Base-by-base conservation (phyloP, 1,140 invertebrate species). In the Drosophila ficusphila region DNA sequence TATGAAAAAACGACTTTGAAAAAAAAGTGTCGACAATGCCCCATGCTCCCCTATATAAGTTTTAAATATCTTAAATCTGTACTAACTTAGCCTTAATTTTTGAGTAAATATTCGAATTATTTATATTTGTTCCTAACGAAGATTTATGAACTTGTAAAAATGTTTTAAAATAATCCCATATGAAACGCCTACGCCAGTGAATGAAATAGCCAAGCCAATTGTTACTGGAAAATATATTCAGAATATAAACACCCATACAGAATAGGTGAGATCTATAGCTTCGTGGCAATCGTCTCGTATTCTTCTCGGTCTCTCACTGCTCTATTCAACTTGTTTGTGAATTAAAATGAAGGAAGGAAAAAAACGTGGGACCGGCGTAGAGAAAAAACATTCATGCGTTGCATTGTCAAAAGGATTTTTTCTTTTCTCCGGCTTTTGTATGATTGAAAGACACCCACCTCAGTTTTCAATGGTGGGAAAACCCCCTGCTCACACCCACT, bases 341-440 rank as follows among this genome's bases (percentile, higher is more conserved):
- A 86, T 86, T 85, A 81, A 73, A 77, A 68, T 72, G 74, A 46
- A 60, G 27, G 14, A 29, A 5, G 27, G 41, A 42, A 46, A 53
- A 44, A 44, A 52, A 41, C 39, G 25, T 21, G 38, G 14, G 12
- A 29, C 39, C 9, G 44, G 38, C 36, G 34, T 19, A 51, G 49
- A 53, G 44, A 70, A 76, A 81, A 72, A 61, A 79, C 77, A 81
- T 71, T 56, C 72, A 83, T 72, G 76, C 51, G 42, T 54, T 70
- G 76, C 81, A 86, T 83, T 83, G 79, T 86, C 42, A 83, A 83
- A 78, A 61, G 72, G 81, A 83, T 83, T 85, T 76, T 62, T 64
- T 68, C 56, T 62, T 25, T 31, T 72, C 21, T 38, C 19, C n/a
- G 41, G 60, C 65, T 61, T 75, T 85, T 85, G 76, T 85, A 57